Conservation (phyloP, 2,888 invertebrate species). For the Stenolophus ochropezus region DNA sequence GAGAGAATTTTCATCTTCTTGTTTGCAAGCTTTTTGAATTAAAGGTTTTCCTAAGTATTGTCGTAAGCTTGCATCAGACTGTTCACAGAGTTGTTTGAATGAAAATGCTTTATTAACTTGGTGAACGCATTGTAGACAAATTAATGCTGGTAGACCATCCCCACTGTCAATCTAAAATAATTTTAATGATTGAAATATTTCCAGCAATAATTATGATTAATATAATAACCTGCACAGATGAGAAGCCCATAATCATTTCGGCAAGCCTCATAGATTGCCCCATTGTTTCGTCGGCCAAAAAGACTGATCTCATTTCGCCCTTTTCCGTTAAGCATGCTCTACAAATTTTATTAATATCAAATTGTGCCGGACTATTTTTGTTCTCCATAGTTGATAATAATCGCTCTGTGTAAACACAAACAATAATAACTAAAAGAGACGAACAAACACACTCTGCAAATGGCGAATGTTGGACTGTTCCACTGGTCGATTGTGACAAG, state of each 20-base stretch:
- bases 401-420: slow-evolving; percentile 68
- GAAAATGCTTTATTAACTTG: slow-evolving; percentile 73
- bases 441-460: slow-evolving; percentile 70
- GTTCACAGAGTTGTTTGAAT: slow-evolving; percentile 74
- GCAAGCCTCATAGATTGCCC: slow-evolving; percentile 71
- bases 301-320: slow-evolving; percentile 73
- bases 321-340: slow-evolving; percentile 73
- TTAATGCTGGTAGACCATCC: slow-evolving; percentile 73
- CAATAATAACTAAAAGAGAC: slow-evolving; percentile 69
- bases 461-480: slow-evolving; percentile 71
- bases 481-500: slow-evolving; percentile 73
- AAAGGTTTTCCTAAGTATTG: slow-evolving; percentile 71
- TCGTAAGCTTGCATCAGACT: slow-evolving; percentile 72
- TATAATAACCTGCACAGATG: slow-evolving; percentile 71
- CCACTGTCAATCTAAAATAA: slow-evolving; percentile 71
- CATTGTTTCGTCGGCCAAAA: slow-evolving; percentile 70
- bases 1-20: slow-evolving; percentile 65
- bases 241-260: slow-evolving; percentile 73
- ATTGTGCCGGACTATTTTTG: slow-evolving; percentile 64
- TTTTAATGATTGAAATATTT: slow-evolving; percentile 29
- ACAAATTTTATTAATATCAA: slow-evolving; percentile 73
- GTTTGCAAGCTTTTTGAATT: slow-evolving; percentile 66
- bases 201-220: slow-evolving; percentile 2
- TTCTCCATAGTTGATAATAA: slow-evolving; percentile 69
- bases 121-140: slow-evolving; percentile 73